Conservation (phyloP, 2,113 vertebrate genomes). For the Galbula dea region DNA sequence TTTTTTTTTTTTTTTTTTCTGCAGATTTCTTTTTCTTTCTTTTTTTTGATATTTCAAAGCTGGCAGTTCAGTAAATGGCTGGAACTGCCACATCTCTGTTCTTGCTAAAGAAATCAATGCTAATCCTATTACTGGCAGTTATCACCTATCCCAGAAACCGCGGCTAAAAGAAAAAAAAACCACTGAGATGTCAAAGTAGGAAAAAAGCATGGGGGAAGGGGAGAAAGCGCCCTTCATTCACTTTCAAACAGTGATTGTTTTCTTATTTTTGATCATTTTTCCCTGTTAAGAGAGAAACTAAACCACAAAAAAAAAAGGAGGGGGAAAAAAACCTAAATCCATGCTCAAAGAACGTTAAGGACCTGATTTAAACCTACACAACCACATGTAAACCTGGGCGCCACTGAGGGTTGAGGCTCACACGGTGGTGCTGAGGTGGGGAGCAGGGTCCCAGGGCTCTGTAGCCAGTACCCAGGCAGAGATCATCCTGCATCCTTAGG, state of each 20-base stretch:
- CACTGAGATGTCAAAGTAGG: constrained; percentile 97
- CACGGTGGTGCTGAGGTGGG: fast-evolving
- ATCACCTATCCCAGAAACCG: constrained; percentile 99
- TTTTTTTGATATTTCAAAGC: constrained; percentile 99
- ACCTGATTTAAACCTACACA: constrained; percentile 32
- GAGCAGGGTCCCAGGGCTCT: fast-evolving
- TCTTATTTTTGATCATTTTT: constrained; percentile 89
- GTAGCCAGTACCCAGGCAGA: fast-evolving
- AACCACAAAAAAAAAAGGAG: not conserved
- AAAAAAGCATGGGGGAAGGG: constrained; percentile 68
- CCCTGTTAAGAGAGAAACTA: constrained; percentile 80
- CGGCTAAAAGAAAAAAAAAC: constrained; percentile 85
- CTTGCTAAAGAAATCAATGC: constrained; percentile 99
- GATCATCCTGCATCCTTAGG: fast-evolving
- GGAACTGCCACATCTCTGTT: constrained; percentile 99
- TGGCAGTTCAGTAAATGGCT: constrained; percentile 99
- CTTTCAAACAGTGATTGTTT: constrained; percentile 94
- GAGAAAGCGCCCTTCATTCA: constrained; percentile 90
- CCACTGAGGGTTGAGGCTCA: not conserved
- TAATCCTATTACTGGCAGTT: constrained; percentile 99
- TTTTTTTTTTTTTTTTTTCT: constrained; percentile 11
- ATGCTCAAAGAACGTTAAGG: constrained; percentile 80
- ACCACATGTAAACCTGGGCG: fast-evolving
- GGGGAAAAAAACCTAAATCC: constrained; percentile 37
- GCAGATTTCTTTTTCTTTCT: constrained; percentile 79